Evolutionary conservation across 2,797 vertebrate species (phyloP).

Genomic region (Lates japonicus): DNA sequence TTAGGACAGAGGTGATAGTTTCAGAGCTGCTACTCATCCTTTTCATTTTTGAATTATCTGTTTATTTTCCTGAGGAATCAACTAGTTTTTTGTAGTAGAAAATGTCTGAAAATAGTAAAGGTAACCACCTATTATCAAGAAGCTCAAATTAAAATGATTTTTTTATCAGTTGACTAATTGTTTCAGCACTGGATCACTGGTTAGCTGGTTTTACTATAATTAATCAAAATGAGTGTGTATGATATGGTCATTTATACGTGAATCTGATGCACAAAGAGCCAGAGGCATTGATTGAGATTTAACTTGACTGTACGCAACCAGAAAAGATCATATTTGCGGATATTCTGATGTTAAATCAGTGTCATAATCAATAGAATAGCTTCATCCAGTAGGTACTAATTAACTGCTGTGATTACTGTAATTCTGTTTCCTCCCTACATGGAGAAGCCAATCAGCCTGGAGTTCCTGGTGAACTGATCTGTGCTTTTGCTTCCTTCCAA

Average conservation of each 20-base stretch:
- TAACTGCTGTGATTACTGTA: slow-evolving; percentile 33
- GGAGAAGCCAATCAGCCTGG: slow-evolving; percentile 89
- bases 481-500: slow-evolving; percentile 45
- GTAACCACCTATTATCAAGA: too few species aligned
- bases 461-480: slow-evolving; percentile 92
- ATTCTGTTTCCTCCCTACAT: slow-evolving; percentile 74
- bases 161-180: background rate
- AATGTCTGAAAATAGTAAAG: too few species aligned
- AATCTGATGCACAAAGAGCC: slow-evolving; percentile 3
- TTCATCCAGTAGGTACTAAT: slow-evolving; percentile 19
- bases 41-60: background rate
- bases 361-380: slow-evolving; percentile 12
- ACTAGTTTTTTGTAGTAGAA: background rate
- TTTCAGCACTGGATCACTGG: background rate
- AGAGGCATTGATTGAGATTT: background rate
- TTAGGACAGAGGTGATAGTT: background rate
- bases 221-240: background rate
- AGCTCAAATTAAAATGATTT: too few species aligned
- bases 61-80: background rate
- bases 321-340: slow-evolving; percentile 17
- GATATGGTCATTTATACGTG: background rate
- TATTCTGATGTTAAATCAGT: slow-evolving; percentile 2
- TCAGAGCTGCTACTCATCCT: background rate
- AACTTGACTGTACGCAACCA: background rate
- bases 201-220: background rate